These are phyloP conservation scores for Pipistrellus pygmaeus DNA, from an alignment of 2,797 vertebrate genomes.

Conservation along the genomic window DNA sequence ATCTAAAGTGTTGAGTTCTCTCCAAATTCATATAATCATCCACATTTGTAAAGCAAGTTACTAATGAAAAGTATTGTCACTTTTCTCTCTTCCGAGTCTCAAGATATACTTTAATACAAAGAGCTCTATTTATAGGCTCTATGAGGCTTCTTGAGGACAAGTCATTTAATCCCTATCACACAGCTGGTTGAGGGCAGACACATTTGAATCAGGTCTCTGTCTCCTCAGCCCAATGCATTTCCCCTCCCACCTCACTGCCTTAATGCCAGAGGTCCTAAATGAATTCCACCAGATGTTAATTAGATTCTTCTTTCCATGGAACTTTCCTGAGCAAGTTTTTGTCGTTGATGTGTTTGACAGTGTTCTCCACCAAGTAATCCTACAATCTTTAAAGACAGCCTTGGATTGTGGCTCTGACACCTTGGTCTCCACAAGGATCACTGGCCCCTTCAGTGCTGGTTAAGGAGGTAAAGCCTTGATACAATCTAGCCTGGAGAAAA, in stretches of 20 bases:
- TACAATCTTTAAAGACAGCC: background rate
- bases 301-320: background rate
- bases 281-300: background rate
- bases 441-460: background rate
- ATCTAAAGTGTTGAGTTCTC: background rate
- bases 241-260: background rate
- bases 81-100: background rate
- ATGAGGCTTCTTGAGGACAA: background rate
- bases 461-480: background rate
- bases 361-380: background rate
- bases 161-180: background rate
- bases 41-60: background rate
- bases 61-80: background rate
- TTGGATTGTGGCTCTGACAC: background rate
- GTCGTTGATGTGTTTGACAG: background rate
- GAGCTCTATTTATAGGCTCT: background rate
- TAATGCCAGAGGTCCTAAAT: background rate
- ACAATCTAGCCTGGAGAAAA: background rate
- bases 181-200: background rate
- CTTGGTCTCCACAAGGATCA: background rate
- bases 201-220: background rate
- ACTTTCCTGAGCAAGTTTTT: background rate
- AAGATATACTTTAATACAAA: background rate
- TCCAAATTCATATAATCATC: slow-evolving; percentile 10
- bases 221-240: background rate